Percentiles rank a stretch among this genome's conserved stretches.
These are phyloP conservation scores for Drosophila funebris DNA, from an alignment of 1,140 invertebrate genomes.

Conservation along the genomic window DNA sequence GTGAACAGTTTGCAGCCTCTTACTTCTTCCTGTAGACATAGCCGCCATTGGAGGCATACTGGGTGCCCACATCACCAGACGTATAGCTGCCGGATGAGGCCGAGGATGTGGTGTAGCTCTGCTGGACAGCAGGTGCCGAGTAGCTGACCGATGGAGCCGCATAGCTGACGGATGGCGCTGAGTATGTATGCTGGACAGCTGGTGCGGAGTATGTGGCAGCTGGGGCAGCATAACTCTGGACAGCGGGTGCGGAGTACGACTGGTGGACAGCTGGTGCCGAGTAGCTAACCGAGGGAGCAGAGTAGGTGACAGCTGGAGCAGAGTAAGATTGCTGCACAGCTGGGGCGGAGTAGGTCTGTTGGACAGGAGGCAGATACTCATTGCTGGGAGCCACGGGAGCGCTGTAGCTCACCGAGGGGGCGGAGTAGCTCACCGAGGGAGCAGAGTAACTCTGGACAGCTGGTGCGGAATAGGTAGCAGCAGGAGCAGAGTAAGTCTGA, in stretches of 20 bases:
- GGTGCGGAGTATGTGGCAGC: slow-evolving; percentile 38
- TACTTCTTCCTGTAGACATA: slow-evolving; percentile 81
- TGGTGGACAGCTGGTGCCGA: slow-evolving; percentile 41
- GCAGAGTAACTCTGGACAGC: slow-evolving; percentile 25
- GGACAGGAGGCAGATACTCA: slow-evolving; percentile 69
- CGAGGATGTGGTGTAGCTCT: slow-evolving; percentile 40
- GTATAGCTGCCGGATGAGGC: slow-evolving; percentile 38
- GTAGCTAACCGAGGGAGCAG: slow-evolving; percentile 59
- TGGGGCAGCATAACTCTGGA: slow-evolving; percentile 46
- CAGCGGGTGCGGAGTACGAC: slow-evolving; percentile 46
- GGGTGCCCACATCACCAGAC: slow-evolving; percentile 66
- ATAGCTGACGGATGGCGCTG: slow-evolving; percentile 45
- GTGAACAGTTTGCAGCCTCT: slow-evolving; percentile 48
- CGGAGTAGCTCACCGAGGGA: slow-evolving; percentile 29
- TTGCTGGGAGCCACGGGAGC: slow-evolving; percentile 48
- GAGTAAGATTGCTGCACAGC: slow-evolving; percentile 45
- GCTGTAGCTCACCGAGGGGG: slow-evolving; percentile 46
- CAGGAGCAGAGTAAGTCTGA: slow-evolving; percentile 47
- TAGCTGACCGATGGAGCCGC: slow-evolving; percentile 49
- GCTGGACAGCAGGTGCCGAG: slow-evolving; percentile 55
- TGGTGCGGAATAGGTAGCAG: slow-evolving; percentile 27
- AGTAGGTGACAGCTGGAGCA: slow-evolving; percentile 49
- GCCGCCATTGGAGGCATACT: slow-evolving; percentile 79
- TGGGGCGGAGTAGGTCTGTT: slow-evolving; percentile 48
- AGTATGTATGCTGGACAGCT: slow-evolving; percentile 41